Evolutionary conservation across 2,888 invertebrate genomes (phyloP).

Genomic region (Pemphredon lugubris): DNA sequence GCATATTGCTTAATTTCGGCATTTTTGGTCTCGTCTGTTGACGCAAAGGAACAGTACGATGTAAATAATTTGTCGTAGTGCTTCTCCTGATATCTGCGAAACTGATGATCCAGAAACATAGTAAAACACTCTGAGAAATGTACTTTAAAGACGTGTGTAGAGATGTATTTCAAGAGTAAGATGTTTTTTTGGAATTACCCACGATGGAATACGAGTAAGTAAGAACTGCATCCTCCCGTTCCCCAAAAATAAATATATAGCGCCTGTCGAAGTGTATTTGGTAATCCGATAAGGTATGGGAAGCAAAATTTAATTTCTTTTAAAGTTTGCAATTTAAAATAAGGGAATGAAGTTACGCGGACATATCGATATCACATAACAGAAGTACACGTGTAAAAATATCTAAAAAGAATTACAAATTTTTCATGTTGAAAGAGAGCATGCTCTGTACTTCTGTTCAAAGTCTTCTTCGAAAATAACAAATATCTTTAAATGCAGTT

Average conservation of each 20-base stretch:
- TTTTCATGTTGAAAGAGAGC: slow-evolving; percentile 31
- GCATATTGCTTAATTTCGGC: background rate
- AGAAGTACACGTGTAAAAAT: slow-evolving; percentile 9
- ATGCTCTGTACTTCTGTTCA: slow-evolving; percentile 20
- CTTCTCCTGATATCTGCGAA: too few species aligned
- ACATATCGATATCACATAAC: slow-evolving; percentile 1
- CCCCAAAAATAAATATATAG: too few species aligned
- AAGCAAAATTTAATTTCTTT: background rate
- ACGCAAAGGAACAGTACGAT: background rate
- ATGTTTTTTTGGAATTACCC: too few species aligned
- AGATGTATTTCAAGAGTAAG: too few species aligned
- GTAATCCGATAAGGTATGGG: background rate
- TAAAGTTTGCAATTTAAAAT: background rate
- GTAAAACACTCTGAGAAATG: too few species aligned
- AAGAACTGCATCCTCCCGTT: too few species aligned
- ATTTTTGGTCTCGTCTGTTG: background rate
- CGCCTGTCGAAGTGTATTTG: background rate
- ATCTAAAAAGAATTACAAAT: slow-evolving; percentile 4
- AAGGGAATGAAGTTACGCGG: background rate
- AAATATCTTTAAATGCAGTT: background rate
- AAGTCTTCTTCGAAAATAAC: slow-evolving; percentile 1
- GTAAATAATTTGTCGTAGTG: too few species aligned
- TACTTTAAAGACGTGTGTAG: too few species aligned
- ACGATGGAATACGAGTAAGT: too few species aligned
- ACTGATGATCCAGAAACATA: too few species aligned